Conservation (phyloP, 2,797 vertebrate genomes). For the Pangasius mekongensis region DNA sequence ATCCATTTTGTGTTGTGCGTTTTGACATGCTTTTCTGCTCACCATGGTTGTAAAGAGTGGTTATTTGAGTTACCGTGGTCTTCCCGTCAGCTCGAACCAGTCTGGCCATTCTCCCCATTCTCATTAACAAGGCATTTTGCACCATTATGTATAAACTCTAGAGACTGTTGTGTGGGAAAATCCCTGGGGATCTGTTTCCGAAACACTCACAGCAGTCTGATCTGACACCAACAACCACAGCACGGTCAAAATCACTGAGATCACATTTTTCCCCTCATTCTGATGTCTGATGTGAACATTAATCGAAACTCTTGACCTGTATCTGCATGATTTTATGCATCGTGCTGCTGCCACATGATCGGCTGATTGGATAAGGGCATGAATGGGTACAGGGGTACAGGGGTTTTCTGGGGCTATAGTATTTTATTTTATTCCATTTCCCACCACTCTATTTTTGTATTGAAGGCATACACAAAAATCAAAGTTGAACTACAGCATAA, state of each 20-base stretch:
- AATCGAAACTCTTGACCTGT: too few species aligned
- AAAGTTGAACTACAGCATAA: conserved; percentile 10
- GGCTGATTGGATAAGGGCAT: too few species aligned
- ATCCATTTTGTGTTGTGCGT: not conserved
- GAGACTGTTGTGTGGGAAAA: too few species aligned
- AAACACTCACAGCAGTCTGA: too few species aligned
- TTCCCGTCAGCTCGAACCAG: not conserved
- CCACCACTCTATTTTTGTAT: conserved; percentile 7
- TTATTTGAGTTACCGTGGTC: not conserved
- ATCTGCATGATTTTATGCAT: too few species aligned
- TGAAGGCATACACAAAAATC: not conserved
- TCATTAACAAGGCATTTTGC: not conserved
- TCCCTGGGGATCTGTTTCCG: too few species aligned
- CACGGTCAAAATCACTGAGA: too few species aligned
- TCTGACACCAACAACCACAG: too few species aligned
- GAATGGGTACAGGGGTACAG: not conserved
- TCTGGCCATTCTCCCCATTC: not conserved
- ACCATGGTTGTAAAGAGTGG: not conserved
- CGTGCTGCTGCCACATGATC: too few species aligned
- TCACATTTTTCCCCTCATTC: not conserved
- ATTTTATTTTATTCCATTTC: not conserved
- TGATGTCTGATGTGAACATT: not conserved
- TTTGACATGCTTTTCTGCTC: not conserved
- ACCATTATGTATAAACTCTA: too few species aligned
- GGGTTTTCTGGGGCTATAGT: not conserved